A percentile compares a stretch with the other conserved stretches of the same genome.
Evolutionary conservation across 2,797 vertebrate species (phyloP).

Genomic region (Hafferia zeledoni): DNA sequence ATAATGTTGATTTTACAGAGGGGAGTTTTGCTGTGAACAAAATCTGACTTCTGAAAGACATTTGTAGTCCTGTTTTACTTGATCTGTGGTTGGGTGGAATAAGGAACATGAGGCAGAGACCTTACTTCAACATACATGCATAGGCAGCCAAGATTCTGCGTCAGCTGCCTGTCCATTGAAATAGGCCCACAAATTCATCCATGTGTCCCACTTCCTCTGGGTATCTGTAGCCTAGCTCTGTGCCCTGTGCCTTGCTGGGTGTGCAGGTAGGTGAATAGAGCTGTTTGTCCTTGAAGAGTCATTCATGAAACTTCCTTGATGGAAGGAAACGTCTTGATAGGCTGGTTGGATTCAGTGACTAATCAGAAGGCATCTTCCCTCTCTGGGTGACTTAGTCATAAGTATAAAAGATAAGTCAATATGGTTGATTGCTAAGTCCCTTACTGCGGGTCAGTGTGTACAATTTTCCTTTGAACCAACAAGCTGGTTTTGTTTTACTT

Average conservation of each 20-base stretch:
- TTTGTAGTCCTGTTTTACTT: neutral
- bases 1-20: slow-evolving; percentile 26
- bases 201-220: accelerated
- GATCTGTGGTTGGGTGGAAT: neutral
- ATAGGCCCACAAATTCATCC: neutral
- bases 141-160: neutral
- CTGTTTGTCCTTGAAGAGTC: accelerated
- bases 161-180: neutral
- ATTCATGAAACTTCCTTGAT: accelerated
- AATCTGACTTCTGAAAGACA: neutral
- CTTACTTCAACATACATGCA: neutral
- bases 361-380: neutral
- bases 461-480: neutral
- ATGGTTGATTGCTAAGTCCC: neutral
- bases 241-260: neutral
- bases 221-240: neutral
- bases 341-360: neutral
- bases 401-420: neutral
- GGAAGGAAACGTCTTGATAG: neutral
- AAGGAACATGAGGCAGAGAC: neutral
- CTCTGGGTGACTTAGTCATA: neutral
- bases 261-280: neutral
- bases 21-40: neutral
- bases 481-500: neutral
- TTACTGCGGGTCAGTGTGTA: neutral